Evolutionary conservation across 2,888 invertebrate genomes (phyloP), one percentile per base, ranked within the genome.

Genomic region (Gibbula magus): DNA sequence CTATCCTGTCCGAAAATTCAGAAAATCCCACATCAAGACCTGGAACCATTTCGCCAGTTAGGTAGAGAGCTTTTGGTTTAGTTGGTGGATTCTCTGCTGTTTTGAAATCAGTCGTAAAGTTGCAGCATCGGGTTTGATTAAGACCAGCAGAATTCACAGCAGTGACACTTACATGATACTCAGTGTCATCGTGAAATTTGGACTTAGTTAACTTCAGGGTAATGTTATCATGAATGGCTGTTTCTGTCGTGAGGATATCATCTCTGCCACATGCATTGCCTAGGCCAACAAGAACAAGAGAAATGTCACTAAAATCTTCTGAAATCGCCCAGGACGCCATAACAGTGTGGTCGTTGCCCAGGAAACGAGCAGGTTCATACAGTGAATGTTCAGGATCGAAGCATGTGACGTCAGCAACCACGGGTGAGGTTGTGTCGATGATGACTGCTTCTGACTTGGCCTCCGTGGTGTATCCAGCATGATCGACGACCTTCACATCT

Each of bases 321-420:
- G 78, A 76, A 54, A 84, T 85, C 25, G 85, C 83, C 88, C 88
- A 88, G 35, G 82, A 85, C 2, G 84, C 86, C 16, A 85, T 86
- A 5, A 88, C 82, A 29, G 81, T 80, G 20, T 86, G 83, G 74
- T 82, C 86, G n/a, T 86, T 85, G 7, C 88, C 88, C n/a, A 85
- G 79, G 39, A 81, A 83, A 0, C 74, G n/a, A 8, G 85, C 79
- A 0, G 86, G 86, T 77, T 86, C 86, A 70, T 88, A 87, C 45
- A 79, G 75, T n/a, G 84, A 85, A 54, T 86, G 82, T 0, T 82
- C 77, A 7, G 89, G 89, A 70, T 88, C 86, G 7, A 85, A 70
- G 75, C 89, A 89, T 75, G 81, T 81, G 20, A 89, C 83, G 56
- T 83, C 86, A 2, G 82, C 80, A 56, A 84, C 79, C 8, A 35